These are phyloP conservation scores for Sphyrna mokarran DNA, from an alignment of 2,113 vertebrate genomes.

Conservation along the genomic window DNA sequence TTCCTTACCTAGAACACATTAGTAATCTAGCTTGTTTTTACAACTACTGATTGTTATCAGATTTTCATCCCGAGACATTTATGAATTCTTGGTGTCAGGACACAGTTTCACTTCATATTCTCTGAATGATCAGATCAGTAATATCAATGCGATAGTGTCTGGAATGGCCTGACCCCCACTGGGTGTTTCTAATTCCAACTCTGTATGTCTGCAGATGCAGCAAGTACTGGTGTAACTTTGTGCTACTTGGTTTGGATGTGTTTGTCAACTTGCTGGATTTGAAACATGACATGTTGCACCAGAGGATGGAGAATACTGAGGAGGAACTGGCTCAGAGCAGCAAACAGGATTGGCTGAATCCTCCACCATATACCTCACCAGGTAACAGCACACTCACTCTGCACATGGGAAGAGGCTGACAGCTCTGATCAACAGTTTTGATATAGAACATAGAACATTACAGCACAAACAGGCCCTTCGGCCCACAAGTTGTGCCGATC, in stretches of 20 bases:
- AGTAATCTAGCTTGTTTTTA: not conserved
- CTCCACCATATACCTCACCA: not conserved
- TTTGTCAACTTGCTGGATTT: constrained; percentile 19
- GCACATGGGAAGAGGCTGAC: not conserved
- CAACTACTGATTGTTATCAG: not conserved
- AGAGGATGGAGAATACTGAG: not conserved
- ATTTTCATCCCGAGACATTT: not conserved
- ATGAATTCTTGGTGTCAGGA: not conserved
- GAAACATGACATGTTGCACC: not conserved
- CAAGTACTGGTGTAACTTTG: not conserved
- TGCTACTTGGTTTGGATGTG: constrained; percentile 1
- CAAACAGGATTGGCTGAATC: constrained; percentile 30
- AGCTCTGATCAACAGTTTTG: not conserved
- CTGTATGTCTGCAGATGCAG: not conserved
- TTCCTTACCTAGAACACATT: not conserved
- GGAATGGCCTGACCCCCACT: too few relatives aligned
- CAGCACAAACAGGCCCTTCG: too few relatives aligned
- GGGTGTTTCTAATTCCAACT: not conserved
- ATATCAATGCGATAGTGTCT: too few relatives aligned
- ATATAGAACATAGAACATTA: too few relatives aligned
- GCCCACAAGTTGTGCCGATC: too few relatives aligned
- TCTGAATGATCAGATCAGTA: not conserved
- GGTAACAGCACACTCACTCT: not conserved
- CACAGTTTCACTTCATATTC: not conserved
- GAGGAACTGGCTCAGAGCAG: not conserved